Evolutionary conservation across 2,113 vertebrate species (phyloP).

Genomic region (Athene cunicularia): DNA sequence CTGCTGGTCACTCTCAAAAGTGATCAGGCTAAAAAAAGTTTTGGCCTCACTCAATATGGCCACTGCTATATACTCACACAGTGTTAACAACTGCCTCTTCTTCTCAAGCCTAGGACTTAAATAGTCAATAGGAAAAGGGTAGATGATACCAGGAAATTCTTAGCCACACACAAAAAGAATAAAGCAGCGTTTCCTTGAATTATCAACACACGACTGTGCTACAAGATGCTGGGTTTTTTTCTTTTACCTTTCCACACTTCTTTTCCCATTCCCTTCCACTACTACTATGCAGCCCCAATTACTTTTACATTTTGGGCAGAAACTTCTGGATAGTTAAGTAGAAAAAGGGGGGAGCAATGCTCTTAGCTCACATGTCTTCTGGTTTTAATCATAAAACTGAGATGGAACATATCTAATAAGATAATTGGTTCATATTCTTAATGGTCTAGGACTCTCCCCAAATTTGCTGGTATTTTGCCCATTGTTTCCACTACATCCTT

Average conservation of each 20-base stretch:
- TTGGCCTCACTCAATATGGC: neutral
- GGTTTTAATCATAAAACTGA: neutral
- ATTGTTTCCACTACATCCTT: neutral
- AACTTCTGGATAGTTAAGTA: neutral
- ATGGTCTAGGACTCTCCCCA: neutral
- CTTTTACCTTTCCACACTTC: neutral
- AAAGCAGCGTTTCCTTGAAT: neutral
- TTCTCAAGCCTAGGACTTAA: neutral
- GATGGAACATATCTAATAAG: neutral
- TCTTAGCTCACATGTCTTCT: neutral
- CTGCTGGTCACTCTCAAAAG: neutral
- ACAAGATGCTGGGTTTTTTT: neutral
- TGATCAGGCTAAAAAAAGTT: neutral
- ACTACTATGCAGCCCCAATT: neutral
- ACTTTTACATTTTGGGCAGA: neutral
- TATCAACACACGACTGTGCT: neutral
- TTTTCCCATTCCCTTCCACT: neutral
- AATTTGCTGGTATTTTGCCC: neutral
- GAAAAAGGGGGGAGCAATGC: neutral
- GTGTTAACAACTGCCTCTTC: neutral
- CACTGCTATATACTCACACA: neutral
- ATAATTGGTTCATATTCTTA: neutral
- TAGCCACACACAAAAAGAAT: neutral
- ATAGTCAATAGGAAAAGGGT: neutral
- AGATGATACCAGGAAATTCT: neutral